phyloP scores from a whole-genome alignment of 2,888 invertebrate genomes.

The Uloborus plumipes region DNA sequence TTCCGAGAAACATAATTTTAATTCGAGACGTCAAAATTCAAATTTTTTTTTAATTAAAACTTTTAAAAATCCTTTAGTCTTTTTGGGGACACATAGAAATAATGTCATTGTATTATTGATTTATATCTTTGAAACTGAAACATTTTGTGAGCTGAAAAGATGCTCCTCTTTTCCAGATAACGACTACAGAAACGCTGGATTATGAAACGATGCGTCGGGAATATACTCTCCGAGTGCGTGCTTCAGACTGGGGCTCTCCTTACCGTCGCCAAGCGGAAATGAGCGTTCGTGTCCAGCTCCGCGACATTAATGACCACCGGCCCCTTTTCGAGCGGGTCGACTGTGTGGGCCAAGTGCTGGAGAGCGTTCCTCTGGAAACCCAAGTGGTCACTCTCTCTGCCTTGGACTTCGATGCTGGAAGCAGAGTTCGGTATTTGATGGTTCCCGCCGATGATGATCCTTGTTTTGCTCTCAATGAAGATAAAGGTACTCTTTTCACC shows the following conservation, averaged over 20 bases:
- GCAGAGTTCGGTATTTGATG: conserved; percentile 88
- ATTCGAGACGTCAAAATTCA: too few species aligned
- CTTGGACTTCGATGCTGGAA: conserved; percentile 92
- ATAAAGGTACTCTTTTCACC: conserved; percentile 29
- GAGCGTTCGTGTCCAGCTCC: conserved; percentile 83
- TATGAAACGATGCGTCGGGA: conserved; percentile 88
- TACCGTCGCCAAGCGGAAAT: conserved; percentile 90
- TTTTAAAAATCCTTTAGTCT: too few species aligned
- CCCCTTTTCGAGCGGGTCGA: conserved; percentile 82
- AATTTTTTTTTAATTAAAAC: too few species aligned
- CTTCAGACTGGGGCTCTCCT: conserved; percentile 95
- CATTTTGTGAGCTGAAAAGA: too few species aligned
- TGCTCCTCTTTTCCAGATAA: conserved; percentile 74
- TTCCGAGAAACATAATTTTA: too few species aligned
- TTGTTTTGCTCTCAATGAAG: conserved; percentile 77
- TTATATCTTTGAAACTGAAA: too few species aligned
- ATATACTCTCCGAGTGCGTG: conserved; percentile 85
- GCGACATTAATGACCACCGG: conserved; percentile 92
- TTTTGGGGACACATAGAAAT: too few species aligned
- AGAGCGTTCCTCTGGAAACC: conserved; percentile 82
- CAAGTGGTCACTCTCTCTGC: conserved; percentile 91
- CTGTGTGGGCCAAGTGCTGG: conserved; percentile 85
- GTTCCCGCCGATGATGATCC: conserved; percentile 91
- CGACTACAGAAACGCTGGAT: conserved; percentile 85
- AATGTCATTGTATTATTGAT: too few species aligned